These are phyloP conservation scores for Brachyopa scutellaris DNA, from an alignment of 2,888 invertebrate genomes.

Conservation along the genomic window DNA sequence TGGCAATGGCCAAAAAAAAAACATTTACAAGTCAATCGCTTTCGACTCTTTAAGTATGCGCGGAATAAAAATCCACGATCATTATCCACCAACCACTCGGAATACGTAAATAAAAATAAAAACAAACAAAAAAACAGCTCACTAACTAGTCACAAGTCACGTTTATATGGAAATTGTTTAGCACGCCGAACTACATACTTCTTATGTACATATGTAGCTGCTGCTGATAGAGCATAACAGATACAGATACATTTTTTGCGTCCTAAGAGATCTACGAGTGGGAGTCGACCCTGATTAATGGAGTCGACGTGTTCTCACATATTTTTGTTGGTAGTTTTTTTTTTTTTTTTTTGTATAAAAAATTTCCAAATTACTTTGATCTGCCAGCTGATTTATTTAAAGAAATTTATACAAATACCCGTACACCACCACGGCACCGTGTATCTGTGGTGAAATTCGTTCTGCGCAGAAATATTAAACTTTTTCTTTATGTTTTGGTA, in stretches of 20 bases:
- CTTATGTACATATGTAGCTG: too few species aligned
- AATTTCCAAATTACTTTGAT: conserved; percentile 53
- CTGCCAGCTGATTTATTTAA: conserved; percentile 51
- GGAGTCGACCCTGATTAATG: conserved; percentile 39
- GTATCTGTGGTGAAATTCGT: not conserved
- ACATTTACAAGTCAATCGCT: conserved; percentile 47
- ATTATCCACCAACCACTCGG: conserved; percentile 1
- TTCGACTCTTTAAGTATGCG: conserved; percentile 23
- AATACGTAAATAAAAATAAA: conserved; percentile 20
- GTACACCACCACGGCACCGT: not conserved
- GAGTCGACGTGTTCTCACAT: conserved; percentile 54
- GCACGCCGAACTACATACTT: conserved; percentile 6
- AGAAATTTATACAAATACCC: conserved; percentile 6
- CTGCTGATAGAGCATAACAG: conserved; percentile 19
- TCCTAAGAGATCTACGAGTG: not conserved
- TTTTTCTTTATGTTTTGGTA: too few species aligned
- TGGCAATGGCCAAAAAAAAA: conserved; percentile 12
- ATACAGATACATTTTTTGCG: not conserved
- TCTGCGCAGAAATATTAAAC: conserved; percentile 1
- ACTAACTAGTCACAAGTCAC: conserved; percentile 55
- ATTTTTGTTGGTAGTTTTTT: conserved; percentile 34
- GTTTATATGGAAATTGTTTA: conserved; percentile 43
- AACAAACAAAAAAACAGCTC: not conserved
- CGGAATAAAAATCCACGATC: conserved; percentile 18
- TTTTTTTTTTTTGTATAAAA: too few species aligned